phyloP scores from a whole-genome alignment of 2,888 invertebrate genomes.

The Smittia sp. region DNA sequence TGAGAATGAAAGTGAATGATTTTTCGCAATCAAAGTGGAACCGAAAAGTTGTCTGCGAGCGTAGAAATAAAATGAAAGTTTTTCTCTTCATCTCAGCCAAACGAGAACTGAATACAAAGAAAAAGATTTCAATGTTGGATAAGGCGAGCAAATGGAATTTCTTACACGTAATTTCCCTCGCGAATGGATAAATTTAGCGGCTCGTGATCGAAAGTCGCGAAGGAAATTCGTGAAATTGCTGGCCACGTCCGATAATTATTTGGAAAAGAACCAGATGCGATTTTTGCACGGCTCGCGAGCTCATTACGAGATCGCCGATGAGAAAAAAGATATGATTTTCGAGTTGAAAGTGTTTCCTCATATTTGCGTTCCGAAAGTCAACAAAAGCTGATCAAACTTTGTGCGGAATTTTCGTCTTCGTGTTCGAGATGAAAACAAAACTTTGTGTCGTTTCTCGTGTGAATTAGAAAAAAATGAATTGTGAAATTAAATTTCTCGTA shows the following conservation, averaged over 20 bases:
- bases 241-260: background rate
- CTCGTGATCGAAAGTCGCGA: background rate
- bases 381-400: conserved; percentile 15
- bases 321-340: conserved; percentile 6
- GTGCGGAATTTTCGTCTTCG: background rate
- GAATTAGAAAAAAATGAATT: background rate
- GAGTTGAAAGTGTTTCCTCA: conserved; percentile 18
- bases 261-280: conserved; percentile 21
- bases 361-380: background rate
- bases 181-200: background rate
- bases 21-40: conserved; percentile 18
- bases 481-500: no score
- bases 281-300: background rate
- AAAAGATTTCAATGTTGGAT: conserved; percentile 34
- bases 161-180: background rate
- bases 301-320: conserved; percentile 10
- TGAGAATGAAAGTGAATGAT: conserved; percentile 14
- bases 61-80: conserved; percentile 24
- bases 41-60: background rate
- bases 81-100: conserved; percentile 4
- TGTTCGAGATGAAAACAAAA: no score
- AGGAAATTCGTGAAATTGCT: background rate
- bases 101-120: conserved; percentile 8
- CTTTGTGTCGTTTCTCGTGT: background rate
- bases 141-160: conserved; percentile 23